Conservation (phyloP, 2,113 vertebrate genomes). For the Platichthys stellatus region DNA sequence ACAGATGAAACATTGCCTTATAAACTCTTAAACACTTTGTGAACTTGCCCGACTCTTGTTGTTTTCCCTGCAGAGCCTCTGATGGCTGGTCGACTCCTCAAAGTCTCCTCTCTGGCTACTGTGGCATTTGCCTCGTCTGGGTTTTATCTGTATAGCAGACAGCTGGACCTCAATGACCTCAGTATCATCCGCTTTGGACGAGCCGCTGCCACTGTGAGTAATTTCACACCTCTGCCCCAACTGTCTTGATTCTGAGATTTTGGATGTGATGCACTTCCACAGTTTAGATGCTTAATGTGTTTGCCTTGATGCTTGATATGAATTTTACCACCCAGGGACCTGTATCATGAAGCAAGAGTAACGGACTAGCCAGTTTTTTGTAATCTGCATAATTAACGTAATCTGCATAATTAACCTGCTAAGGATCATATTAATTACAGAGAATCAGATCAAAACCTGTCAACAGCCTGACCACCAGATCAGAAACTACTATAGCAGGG, state of each 20-base stretch:
- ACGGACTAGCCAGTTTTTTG: background rate
- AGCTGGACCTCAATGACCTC: constrained; percentile 89
- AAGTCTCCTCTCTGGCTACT: constrained; percentile 84
- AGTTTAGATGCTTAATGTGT: too few relatives aligned
- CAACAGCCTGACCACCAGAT: background rate
- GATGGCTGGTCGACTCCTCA: constrained; percentile 89
- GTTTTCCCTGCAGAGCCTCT: constrained; percentile 66
- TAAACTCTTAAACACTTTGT: background rate
- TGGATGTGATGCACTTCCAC: background rate
- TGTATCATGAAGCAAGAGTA: too few relatives aligned
- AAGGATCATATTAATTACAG: background rate
- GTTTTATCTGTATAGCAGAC: constrained; percentile 85
- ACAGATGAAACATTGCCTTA: too few relatives aligned
- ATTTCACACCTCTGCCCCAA: background rate
- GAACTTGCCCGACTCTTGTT: background rate
- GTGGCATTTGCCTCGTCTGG: constrained; percentile 86
- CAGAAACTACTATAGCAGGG: background rate
- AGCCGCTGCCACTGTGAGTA: constrained; percentile 89
- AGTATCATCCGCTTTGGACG: constrained; percentile 91
- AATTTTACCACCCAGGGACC: too few relatives aligned
- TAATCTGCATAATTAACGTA: background rate
- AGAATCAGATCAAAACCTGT: too few relatives aligned
- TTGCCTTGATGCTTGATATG: too few relatives aligned
- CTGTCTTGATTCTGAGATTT: background rate
- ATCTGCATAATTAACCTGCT: background rate